A percentile compares a stretch with the other conserved stretches of the same genome.
phyloP scores from a whole-genome alignment of 2,888 invertebrate genomes.

The Leucania comma region DNA sequence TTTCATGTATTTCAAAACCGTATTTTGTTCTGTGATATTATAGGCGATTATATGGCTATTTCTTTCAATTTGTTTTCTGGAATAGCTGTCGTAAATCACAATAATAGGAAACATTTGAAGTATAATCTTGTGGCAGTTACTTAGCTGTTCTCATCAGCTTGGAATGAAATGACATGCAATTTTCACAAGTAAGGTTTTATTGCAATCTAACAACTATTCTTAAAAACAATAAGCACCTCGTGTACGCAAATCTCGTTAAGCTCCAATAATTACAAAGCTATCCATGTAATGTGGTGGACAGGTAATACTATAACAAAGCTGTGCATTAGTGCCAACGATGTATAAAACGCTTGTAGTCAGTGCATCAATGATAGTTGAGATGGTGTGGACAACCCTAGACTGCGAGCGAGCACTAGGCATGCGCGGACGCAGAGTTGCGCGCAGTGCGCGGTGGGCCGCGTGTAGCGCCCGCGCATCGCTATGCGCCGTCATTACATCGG shows the following conservation, averaged over 20 bases:
- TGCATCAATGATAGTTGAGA: slow-evolving; percentile 24
- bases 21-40: slow-evolving; percentile 49
- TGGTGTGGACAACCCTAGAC: slow-evolving; percentile 48
- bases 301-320: slow-evolving; percentile 42
- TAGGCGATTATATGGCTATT: slow-evolving; percentile 38
- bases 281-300: slow-evolving; percentile 13
- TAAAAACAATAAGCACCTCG: slow-evolving; percentile 35
- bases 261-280: slow-evolving; percentile 7
- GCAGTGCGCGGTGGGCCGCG: slow-evolving; percentile 53
- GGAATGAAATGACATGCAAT: slow-evolving; percentile 37
- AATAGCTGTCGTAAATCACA: slow-evolving; percentile 44
- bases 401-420: slow-evolving; percentile 37
- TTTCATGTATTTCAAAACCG: slow-evolving; percentile 45
- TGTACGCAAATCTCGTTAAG: slow-evolving; percentile 41
- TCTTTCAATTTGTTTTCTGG: slow-evolving; percentile 54
- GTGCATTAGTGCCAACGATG: slow-evolving; percentile 22
- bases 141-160: slow-evolving; percentile 24
- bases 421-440: slow-evolving; percentile 35
- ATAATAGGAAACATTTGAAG: slow-evolving; percentile 24
- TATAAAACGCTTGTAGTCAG: slow-evolving; percentile 48
- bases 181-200: slow-evolving; percentile 47
- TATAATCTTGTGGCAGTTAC: slow-evolving; percentile 16
- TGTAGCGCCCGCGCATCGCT: slow-evolving; percentile 60
- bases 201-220: slow-evolving; percentile 39
- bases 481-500: slow-evolving; percentile 82